Conservation (phyloP, 2,113 vertebrate species). For the Ceyx melanurus region DNA sequence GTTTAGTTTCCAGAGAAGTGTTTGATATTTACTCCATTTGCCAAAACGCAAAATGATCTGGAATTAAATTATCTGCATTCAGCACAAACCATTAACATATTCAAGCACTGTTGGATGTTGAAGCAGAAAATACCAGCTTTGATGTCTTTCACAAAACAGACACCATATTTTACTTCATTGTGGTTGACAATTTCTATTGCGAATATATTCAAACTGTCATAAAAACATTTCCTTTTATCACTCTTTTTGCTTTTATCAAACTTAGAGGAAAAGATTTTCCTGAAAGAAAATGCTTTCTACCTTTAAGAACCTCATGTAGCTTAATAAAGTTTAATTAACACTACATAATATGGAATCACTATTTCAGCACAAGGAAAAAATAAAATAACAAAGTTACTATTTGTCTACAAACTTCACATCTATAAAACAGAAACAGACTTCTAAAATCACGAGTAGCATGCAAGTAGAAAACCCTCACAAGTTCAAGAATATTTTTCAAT, state of each 20-base stretch:
- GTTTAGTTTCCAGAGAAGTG: background rate
- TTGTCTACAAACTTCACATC: background rate
- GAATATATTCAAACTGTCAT: background rate
- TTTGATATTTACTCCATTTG: constrained; percentile 23
- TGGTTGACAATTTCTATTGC: background rate
- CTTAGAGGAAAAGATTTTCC: background rate
- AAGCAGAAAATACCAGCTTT: constrained; percentile 7
- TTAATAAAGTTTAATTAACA: background rate
- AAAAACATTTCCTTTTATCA: background rate
- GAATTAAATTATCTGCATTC: background rate
- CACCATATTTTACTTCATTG: background rate
- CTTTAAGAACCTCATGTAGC: background rate
- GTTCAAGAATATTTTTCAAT: background rate
- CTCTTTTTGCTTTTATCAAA: background rate
- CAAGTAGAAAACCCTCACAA: background rate
- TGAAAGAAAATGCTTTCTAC: background rate
- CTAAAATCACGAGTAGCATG: background rate
- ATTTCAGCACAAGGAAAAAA: background rate
- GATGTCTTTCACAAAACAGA: background rate
- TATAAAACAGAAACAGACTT: background rate
- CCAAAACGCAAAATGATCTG: background rate
- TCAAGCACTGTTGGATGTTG: background rate
- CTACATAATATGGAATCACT: background rate
- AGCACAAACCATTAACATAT: background rate
- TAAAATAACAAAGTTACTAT: background rate